Conservation (phyloP, 2,797 vertebrate species). For the Capromys pilorides region DNA sequence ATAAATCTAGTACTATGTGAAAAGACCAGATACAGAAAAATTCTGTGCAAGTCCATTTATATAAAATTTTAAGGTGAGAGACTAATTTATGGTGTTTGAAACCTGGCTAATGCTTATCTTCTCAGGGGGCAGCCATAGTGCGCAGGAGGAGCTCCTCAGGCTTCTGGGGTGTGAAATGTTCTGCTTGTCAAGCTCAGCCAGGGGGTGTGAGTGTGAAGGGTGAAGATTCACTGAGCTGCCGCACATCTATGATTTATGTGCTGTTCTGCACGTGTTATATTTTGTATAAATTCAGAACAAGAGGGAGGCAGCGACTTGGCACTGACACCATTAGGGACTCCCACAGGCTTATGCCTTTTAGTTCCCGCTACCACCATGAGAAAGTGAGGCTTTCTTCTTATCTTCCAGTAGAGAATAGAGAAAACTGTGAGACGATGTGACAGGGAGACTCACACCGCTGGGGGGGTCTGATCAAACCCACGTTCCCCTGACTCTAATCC, state of each 20-base stretch:
- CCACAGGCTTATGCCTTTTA: neutral
- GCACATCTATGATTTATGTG: neutral
- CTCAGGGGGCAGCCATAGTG: no score
- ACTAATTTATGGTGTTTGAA: neutral
- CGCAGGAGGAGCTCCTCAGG: neutral
- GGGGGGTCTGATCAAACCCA: neutral
- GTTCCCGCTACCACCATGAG: neutral
- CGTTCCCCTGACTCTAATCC: neutral
- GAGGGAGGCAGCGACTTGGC: neutral
- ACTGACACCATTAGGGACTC: neutral
- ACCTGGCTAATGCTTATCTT: conserved; percentile 3
- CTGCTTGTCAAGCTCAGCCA: neutral
- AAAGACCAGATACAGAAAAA: neutral
- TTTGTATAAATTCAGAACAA: conserved; percentile 28
- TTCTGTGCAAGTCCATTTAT: neutral
- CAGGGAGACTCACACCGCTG: neutral
- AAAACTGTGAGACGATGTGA: neutral
- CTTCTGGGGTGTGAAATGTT: neutral
- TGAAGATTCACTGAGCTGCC: neutral
- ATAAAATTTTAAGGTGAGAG: conserved; percentile 22
- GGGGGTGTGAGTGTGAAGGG: neutral
- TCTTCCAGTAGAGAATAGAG: neutral
- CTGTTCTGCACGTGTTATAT: neutral
- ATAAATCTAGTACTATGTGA: neutral
- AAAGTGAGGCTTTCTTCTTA: neutral